Evolutionary conservation across 1,140 invertebrate genomes (phyloP).

Genomic region (Nasonia longicornis): DNA sequence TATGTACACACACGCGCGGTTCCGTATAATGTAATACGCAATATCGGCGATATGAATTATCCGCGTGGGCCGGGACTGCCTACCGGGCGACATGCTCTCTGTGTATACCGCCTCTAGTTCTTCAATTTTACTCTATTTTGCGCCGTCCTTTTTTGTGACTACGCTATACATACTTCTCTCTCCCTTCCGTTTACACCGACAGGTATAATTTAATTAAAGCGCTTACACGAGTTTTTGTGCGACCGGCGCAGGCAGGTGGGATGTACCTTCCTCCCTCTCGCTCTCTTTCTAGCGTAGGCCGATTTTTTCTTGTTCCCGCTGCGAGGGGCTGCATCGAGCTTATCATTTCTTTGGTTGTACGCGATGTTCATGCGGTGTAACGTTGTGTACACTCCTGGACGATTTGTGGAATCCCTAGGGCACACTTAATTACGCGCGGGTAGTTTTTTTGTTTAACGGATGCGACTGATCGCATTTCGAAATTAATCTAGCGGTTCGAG

Average conservation of each 20-base stretch:
- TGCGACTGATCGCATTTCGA: not conserved
- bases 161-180: not conserved
- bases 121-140: conserved; percentile 18
- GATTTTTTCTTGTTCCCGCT: not conserved
- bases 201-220: conserved; percentile 39
- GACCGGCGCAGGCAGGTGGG: not conserved
- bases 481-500: not conserved
- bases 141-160: not conserved
- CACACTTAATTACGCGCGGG: not conserved
- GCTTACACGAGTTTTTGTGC: not conserved
- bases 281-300: not conserved
- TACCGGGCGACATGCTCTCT: conserved; percentile 28
- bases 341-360: not conserved
- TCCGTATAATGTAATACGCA: conserved; percentile 7
- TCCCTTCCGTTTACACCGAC: not conserved
- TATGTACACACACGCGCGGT: not conserved
- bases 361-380: not conserved
- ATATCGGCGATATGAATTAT: conserved; percentile 39
- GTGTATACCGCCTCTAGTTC: not conserved
- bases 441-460: not conserved
- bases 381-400: not conserved
- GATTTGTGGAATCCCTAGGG: not conserved
- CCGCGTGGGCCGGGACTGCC: conserved; percentile 37
- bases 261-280: not conserved
- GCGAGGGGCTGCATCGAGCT: not conserved